Evolutionary conservation across 2,797 vertebrate genomes (phyloP), one percentile per base, ranked within the genome.

Genomic region (Enteromius afrohamiltoni): DNA sequence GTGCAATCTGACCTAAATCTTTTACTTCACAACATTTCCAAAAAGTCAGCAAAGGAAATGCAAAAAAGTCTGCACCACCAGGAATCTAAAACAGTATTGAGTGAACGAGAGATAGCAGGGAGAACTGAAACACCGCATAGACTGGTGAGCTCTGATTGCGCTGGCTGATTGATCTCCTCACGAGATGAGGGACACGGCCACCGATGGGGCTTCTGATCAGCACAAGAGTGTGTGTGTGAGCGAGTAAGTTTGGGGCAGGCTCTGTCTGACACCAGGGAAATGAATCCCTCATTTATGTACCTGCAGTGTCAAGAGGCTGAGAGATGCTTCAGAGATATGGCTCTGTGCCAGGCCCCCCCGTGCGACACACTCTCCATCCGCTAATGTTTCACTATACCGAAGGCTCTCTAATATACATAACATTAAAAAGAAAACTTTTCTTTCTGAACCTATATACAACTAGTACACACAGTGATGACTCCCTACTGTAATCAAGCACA

Each of bases 261-360:
- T 82, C 55, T 70, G 53, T 58, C 58, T 85, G 84, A 87, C 86
- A 80, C 76, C 71, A 37, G 55, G 53, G 81, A 85, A 85, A 88
- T 87, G 64, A 85, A 88, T 88, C 64, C 58, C 83, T 85, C 85
- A 82, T 87, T 86, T 85, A 87, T 83, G 64, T 75, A 83, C 79
- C 79, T 76, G 82, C 76, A 82, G 79, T 64, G 86, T 81, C 81
- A 87, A 80, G 79, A 75, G 76, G 77, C 83, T 88, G 85, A 84
- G 85, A 84, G 70, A 87, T 79, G 62, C n/a, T 82, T 11, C 26
- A 79, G 82, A 83, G 64, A 78, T 65, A 65, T 79, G 77, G 68
- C 77, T 67, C 69, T 5, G 68, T 3, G 84, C 86, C 85, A 82
- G 77, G 21, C 55, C 47, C 37, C 37, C 74, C 76, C 64, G 42